Base-by-base conservation (phyloP, 2,113 vertebrate species). In the Cricetomys ansorgei region DNA sequence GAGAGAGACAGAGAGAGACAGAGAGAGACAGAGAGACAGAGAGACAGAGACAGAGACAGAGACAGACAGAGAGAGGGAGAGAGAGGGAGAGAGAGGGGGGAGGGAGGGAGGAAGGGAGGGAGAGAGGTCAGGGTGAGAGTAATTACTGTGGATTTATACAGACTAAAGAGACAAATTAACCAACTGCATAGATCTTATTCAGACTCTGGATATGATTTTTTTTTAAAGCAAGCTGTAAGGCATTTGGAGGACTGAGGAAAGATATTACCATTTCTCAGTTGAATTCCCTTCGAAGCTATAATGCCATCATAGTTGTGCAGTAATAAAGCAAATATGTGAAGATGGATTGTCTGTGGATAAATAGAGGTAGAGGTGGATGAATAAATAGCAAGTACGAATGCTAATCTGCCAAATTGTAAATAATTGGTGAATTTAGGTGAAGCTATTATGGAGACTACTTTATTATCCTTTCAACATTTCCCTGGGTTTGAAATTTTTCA, bases 381-480 rank as follows among this genome's bases (percentile, higher is more conserved):
- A 43, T 70, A 55, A 45, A 75, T 10, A 53, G 37, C 55, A 23
- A 62, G 34, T 43, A 34, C 1, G 31, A n/a, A 23, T 27, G 23
- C 77, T 65, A 57, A 59, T 7, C 4, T 5, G 21, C 57, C 55
- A 31, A 53, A 31, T 4, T 84, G 67, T 62, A 80, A 92, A 43
- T 73, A 43, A 69, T 7, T 73, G 43, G 77, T 57, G 55, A 53
- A 25, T 43, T 73, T 34, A 43, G 25, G 59, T 53, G 73, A 92
- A 40, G n/a, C 2, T 48, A 31, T 45, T 57, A 55, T 0, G 21
- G 53, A 25, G n/a, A 45, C 85, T 69, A 21, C 4, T 88, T 92
- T 86, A 45, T 64, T 55, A 40, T 57, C 37, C n/a, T 95, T 92
- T 92, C 62, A 91, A 48, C 6, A 91, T 93, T 69, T 23, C 34